Evolutionary conservation across 2,888 invertebrate genomes (phyloP), one percentile per base, ranked within the genome.

Genomic region (Nudaria mundana): DNA sequence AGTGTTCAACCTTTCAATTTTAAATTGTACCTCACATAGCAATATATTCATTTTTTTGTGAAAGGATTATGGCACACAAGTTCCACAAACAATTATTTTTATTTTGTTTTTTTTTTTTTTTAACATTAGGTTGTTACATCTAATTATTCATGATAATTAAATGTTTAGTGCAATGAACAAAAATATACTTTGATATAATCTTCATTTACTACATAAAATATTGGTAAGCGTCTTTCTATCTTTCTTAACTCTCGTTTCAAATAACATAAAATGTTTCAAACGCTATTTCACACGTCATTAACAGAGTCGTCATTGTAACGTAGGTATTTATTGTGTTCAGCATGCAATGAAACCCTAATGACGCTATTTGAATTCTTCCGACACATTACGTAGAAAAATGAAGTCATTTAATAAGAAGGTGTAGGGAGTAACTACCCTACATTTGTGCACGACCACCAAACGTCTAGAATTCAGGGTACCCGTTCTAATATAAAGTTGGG

Each of bases 381-480:
- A 51, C 48, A 44, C 50, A 56, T 68, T 67, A 68, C 60, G 55
- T 48, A 51, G 61, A 63, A 72, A 71, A 74, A 74, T 76, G 51
- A 75, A 77, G 76, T 63, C 66, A 71, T 76, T 76, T 52, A 55
- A 44, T 40, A 50, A 53, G 51, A 56, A 37, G 53, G 34, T 6
- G 2, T 15, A 15, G 34, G 44, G 34, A 12, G 7, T 24, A 45
- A 34, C 34, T 25, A 45, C 43, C 44, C 50, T 35, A 62, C 61
- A 71, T 72, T 71, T 67, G 66, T 73, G 57, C 71, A 67, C 67
- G 70, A 70, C 47, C 55, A 50, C 52, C 46, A 57, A 61, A 56
- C 45, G 48, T 48, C 52, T 52, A 56, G 56, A 61, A 63, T 70
- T 50, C 28, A 43, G 46, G 48, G 48, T 44, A 52, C 44, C 30